Base-by-base conservation (phyloP, 2,797 vertebrate species). In the Kryptolebias ocellatus region DNA sequence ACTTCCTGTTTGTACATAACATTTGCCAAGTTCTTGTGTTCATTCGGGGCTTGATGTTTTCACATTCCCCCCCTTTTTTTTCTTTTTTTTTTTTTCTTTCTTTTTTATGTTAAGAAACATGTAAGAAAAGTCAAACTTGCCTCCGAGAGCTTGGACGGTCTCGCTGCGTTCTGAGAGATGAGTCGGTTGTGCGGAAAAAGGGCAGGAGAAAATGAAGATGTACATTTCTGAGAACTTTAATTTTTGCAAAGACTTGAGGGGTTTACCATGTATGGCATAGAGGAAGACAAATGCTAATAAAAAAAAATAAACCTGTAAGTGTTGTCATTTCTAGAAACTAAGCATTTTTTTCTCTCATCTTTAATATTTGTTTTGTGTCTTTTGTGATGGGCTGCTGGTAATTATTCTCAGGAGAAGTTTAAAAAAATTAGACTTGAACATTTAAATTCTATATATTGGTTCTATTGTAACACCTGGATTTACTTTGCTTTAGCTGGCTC, bases 1-100 rank as follows among this genome's bases (percentile, higher is more conserved):
- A 63, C 73, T 82, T 72, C 83, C 83, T 84, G 78, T 92, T 90
- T 93, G 93, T 92, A 92, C 65, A 92, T 92, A 92, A 66, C 72
- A 71, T 90, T 60, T 84, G 79, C 84, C 87, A 90, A 86, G 79
- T 79, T 59, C 82, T 79, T 81, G 54, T 74, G 70, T 86, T 85
- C 81, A 86, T 83, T 74, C 75, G 55, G 74, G 81, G 70, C 86
- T 81, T 66, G 72, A 84, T 80, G 65, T 87, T 85, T 78, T 82
- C 81, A 83, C 81, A 59, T 81, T 61, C 15, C 75, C 60, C 50
- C 67, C 28, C 5, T n/a, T n/a, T n/a, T n/a, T n/a, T n/a, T n/a
- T n/a, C n/a, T n/a, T n/a, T n/a, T n/a, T 78, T 81, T 79, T 81
- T 77, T 83, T 29, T 58, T 14, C 1, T 28, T 20, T 55, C n/a